A percentile compares a stretch with the other conserved stretches of the same genome.
These are phyloP conservation scores for Aleiodes testaceus DNA, from an alignment of 2,888 invertebrate species.

Conservation along the genomic window DNA sequence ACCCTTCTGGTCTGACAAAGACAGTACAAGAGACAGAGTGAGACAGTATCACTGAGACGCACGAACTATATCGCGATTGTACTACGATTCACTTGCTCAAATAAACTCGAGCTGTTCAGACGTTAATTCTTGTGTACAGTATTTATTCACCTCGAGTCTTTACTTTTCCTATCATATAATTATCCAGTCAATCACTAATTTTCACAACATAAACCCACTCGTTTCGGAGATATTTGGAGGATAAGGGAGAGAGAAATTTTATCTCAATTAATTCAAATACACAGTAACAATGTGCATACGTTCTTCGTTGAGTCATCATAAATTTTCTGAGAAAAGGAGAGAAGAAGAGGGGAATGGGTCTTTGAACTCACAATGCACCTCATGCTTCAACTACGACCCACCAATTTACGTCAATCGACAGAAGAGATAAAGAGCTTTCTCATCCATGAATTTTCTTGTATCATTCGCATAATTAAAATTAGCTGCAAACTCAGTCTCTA, in stretches of 20 bases:
- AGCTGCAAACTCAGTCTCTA: constrained; percentile 19
- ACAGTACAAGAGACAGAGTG: too few relatives aligned
- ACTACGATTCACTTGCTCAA: too few relatives aligned
- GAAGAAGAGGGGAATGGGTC: constrained; percentile 4
- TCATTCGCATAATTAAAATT: constrained; percentile 40
- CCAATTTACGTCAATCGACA: constrained; percentile 50
- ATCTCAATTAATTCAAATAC: not conserved
- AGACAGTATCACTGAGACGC: too few relatives aligned
- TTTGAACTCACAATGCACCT: constrained; percentile 37
- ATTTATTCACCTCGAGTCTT: too few relatives aligned
- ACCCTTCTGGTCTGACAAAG: too few relatives aligned
- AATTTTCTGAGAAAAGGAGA: constrained; percentile 39
- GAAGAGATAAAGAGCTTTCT: not conserved
- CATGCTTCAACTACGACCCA: constrained; percentile 20
- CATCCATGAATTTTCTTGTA: constrained; percentile 3
- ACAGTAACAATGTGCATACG: not conserved
- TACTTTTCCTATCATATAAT: too few relatives aligned
- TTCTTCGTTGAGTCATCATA: constrained; percentile 10
- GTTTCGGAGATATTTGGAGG: not conserved
- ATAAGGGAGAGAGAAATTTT: not conserved
- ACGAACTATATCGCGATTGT: too few relatives aligned
- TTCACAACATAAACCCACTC: not conserved
- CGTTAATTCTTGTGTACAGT: too few relatives aligned
- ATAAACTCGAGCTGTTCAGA: too few relatives aligned
- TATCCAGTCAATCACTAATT: too few relatives aligned